A percentile compares a stretch with the other conserved stretches of the same genome.
These are phyloP conservation scores for Montipora capricornis DNA, from an alignment of 64 coral and sea anemone species.

Conservation along the genomic window DNA sequence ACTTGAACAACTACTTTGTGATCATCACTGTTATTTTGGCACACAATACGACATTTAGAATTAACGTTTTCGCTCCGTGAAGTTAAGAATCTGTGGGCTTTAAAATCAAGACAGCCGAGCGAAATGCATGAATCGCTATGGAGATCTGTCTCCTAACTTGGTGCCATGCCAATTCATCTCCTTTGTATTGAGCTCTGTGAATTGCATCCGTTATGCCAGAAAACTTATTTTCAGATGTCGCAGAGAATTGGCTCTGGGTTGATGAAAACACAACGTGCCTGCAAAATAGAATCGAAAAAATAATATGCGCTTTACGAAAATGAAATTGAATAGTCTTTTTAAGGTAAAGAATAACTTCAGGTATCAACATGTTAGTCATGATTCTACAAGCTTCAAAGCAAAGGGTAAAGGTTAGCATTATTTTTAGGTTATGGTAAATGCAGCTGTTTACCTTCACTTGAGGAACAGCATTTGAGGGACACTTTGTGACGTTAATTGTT, in stretches of 20 bases:
- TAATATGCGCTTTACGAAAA: not conserved
- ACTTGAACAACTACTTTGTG: too few relatives aligned
- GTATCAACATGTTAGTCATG: too few relatives aligned
- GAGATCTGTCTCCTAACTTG: constrained; percentile 81
- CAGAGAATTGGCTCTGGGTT: constrained; percentile 67
- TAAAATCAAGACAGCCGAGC: constrained; percentile 74
- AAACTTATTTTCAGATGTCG: constrained; percentile 68
- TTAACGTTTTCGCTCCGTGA: not conserved
- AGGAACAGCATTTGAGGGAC: too few relatives aligned
- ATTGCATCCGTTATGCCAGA: constrained; percentile 82
- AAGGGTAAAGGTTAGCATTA: too few relatives aligned
- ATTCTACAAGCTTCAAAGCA: too few relatives aligned
- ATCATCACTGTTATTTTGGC: too few relatives aligned
- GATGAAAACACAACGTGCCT: constrained; percentile 76
- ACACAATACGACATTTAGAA: not conserved
- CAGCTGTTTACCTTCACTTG: too few relatives aligned
- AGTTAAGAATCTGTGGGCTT: constrained; percentile 24
- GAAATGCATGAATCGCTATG: constrained; percentile 75
- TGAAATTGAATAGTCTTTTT: too few relatives aligned
- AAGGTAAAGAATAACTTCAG: too few relatives aligned
- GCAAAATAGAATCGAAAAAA: not conserved
- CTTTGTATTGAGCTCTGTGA: constrained; percentile 14
- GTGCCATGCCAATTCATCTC: constrained; percentile 62
- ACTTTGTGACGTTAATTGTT: too few relatives aligned
- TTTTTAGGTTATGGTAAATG: too few relatives aligned